Conservation (phyloP, 2,797 vertebrate genomes). For the Mormyrops attenuatus region DNA sequence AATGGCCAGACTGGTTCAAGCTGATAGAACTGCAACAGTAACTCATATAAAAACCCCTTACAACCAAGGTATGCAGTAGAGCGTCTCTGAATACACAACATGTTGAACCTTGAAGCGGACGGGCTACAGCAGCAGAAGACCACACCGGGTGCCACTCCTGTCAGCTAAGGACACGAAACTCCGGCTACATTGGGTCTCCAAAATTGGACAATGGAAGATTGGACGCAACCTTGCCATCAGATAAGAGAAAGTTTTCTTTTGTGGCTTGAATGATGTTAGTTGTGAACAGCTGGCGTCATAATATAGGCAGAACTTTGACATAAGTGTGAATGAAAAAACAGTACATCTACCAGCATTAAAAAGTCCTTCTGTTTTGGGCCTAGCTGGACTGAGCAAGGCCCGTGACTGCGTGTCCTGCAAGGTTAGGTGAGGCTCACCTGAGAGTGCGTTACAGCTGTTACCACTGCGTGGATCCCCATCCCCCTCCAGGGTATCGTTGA, state of each 20-base stretch:
- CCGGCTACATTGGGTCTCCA: not conserved
- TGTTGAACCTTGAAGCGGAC: not conserved
- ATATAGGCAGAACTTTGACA: not conserved
- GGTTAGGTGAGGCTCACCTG: slow-evolving; percentile 53
- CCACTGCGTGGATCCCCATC: slow-evolving; percentile 39
- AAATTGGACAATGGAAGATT: not conserved
- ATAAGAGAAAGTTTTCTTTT: not conserved
- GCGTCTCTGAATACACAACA: not conserved
- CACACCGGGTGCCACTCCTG: not conserved
- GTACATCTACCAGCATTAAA: not conserved
- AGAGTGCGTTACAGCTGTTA: slow-evolving; percentile 57
- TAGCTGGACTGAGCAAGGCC: not conserved
- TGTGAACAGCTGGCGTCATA: not conserved
- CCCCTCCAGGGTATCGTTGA: slow-evolving; percentile 33
- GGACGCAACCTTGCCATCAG: not conserved
- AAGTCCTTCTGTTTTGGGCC: not conserved
- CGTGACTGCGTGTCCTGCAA: not conserved
- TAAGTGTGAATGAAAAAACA: not conserved
- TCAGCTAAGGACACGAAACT: not conserved
- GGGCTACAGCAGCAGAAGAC: not conserved
- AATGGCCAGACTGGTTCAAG: too few species aligned
- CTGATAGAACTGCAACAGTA: too few species aligned
- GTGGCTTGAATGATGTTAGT: not conserved
- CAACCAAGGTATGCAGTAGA: not conserved
- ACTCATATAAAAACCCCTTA: not conserved